These are phyloP conservation scores for Xenopus laevis DNA, from an alignment of 2,113 vertebrate species.

Conservation along the genomic window DNA sequence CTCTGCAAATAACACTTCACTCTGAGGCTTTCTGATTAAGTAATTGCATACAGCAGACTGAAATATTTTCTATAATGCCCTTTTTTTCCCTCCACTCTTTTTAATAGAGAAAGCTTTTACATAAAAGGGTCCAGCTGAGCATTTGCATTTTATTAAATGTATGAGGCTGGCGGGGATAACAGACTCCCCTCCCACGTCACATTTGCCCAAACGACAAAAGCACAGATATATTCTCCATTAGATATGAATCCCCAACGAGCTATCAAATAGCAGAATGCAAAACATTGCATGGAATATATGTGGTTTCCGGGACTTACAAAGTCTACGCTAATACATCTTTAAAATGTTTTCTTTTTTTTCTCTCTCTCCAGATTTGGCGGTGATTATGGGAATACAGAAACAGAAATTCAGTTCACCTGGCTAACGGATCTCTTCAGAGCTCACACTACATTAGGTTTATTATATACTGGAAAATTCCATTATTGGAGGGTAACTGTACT, in stretches of 20 bases:
- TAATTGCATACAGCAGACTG: not conserved
- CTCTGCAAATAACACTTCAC: not conserved
- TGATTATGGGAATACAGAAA: not conserved
- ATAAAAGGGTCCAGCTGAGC: not conserved
- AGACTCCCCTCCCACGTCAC: not conserved
- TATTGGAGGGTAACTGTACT: not conserved
- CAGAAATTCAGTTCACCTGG: not conserved
- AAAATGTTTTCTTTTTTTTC: not conserved
- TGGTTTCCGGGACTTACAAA: constrained; percentile 5
- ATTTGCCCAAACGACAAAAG: not conserved
- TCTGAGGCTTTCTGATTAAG: not conserved
- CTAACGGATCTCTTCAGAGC: not conserved
- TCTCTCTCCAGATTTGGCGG: not conserved
- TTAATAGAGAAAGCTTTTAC: not conserved
- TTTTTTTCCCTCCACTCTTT: not conserved
- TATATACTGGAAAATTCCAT: not conserved
- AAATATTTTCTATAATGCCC: not conserved
- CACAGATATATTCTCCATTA: constrained; percentile 16
- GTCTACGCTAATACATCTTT: not conserved
- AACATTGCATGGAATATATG: constrained; percentile 10
- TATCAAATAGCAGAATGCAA: constrained; percentile 9
- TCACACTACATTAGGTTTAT: not conserved
- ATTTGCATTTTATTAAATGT: not conserved
- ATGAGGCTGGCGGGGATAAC: not conserved
- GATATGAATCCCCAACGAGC: not conserved